A percentile compares a stretch with the other conserved stretches of the same genome.
phyloP scores from a whole-genome alignment of 1,140 invertebrate species.

The Trinorchestia longiramus region DNA sequence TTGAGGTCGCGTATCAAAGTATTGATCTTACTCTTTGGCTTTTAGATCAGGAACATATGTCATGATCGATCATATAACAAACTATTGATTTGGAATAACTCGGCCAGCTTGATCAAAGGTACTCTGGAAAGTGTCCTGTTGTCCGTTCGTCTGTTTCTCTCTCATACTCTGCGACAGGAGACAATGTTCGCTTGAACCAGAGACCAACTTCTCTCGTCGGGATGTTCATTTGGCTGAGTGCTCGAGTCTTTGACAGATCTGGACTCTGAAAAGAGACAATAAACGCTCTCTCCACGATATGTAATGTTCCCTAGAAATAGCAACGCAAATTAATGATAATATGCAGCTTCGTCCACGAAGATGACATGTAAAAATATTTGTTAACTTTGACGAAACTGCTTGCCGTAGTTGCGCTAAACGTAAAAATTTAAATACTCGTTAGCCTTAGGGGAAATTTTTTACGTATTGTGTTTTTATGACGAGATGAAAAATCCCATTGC shows the following conservation, averaged over 20 bases:
- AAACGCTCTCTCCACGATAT: background rate
- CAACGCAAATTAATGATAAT: constrained; percentile 30
- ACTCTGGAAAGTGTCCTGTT: background rate
- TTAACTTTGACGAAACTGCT: background rate
- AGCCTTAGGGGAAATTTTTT: background rate
- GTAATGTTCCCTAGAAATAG: background rate
- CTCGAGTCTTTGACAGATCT: constrained; percentile 46
- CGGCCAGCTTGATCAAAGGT: background rate
- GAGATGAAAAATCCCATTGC: background rate
- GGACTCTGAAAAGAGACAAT: constrained; percentile 48
- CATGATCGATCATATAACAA: background rate
- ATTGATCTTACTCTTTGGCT: background rate
- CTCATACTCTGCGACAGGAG: background rate
- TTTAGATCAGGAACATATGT: background rate
- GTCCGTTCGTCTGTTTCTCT: background rate
- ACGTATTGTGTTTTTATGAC: background rate
- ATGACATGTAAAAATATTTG: background rate
- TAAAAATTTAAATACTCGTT: background rate
- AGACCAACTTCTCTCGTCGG: constrained; percentile 20
- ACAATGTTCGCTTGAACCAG: constrained; percentile 29
- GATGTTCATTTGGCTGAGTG: constrained; percentile 49
- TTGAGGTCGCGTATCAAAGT: background rate
- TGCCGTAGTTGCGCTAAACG: background rate
- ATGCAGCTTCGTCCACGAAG: background rate
- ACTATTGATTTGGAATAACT: background rate